A percentile compares a stretch with the other conserved stretches of the same genome.
These are phyloP conservation scores for Antechinus flavipes DNA, from an alignment of 2,113 vertebrate species.

Conservation along the genomic window DNA sequence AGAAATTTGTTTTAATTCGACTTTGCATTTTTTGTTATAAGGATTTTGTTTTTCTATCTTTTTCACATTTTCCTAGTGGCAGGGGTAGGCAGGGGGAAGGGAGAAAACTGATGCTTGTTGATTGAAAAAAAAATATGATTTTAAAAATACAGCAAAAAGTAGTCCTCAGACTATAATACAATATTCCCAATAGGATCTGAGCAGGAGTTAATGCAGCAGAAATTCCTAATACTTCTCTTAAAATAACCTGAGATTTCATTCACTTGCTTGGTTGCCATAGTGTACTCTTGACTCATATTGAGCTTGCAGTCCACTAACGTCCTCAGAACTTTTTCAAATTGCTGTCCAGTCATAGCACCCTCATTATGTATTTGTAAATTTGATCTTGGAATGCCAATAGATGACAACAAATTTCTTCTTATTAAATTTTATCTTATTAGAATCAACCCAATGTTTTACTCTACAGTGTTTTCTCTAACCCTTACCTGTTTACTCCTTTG, in stretches of 20 bases:
- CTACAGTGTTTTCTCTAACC: not conserved
- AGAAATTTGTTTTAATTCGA: not conserved
- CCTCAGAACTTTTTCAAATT: not conserved
- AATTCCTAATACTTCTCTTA: not conserved
- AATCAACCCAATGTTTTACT: not conserved
- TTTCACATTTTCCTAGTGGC: not conserved
- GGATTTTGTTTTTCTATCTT: not conserved
- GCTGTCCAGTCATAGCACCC: not conserved
- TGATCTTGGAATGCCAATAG: not conserved
- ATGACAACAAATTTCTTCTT: not conserved
- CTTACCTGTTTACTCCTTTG: not conserved
- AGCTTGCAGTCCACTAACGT: not conserved
- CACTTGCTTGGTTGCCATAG: not conserved
- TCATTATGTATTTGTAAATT: not conserved
- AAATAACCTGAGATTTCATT: not conserved
- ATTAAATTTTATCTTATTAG: not conserved
- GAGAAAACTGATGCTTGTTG: not conserved
- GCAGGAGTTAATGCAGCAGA: not conserved
- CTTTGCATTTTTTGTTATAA: not conserved
- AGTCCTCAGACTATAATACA: not conserved
- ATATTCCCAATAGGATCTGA: not conserved
- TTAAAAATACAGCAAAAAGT: not conserved
- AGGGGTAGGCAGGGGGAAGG: no score
- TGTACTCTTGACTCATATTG: not conserved
- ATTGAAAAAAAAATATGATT: not conserved